Base-by-base conservation (phyloP, 2,797 vertebrate species). In the Acridotheres tristis region DNA sequence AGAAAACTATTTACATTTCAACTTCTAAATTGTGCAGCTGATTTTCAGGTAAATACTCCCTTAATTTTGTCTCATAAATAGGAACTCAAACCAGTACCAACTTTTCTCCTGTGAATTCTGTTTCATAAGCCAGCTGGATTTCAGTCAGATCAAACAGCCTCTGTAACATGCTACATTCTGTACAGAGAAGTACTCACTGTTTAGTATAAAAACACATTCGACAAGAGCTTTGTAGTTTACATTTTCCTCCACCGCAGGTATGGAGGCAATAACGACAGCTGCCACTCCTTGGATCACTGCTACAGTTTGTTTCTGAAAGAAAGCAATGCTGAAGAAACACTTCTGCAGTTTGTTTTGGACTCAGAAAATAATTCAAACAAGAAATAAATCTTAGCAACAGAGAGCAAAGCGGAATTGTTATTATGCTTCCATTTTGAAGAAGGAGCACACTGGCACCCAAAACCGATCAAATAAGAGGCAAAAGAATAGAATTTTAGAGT, bases 271-370 rank as follows among this genome's bases (percentile, higher is more conserved):
- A 94, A 98, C 97, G 58, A 99, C 98, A 40, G 98, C 96, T 5
- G 98, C 97, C 69, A 99, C 96, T 7, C 98, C 98, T 3, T 98
- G 97, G 86, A 99, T 98, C 61, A 99, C 97, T 88, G 98, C 97
- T 96, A 97, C 96, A 63, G 96, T 97, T 76, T 89, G 98, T 92
- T 96, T 97, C 98, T 98, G 92, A 77, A 95, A 96, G 32, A 93
- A 83, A 91, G 19, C 26, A 67, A 43, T 1, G 8, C n/a, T 13
- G 5, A 84, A 38, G 29, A 81, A 88, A 78, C 11, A 54, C 38
- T 78, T 78, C 25, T 66, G 68, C 30, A 14, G 13, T 65, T 89
- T 51, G 32, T 34, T 79, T 80, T 90, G 58, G 42, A 74, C 47
- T 87, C 51, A 21, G 32, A 83, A 84, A 30, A 73, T 20, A 76